Evolutionary conservation across 2,113 vertebrate species (phyloP).

Genomic region (Cynocephalus volans): DNA sequence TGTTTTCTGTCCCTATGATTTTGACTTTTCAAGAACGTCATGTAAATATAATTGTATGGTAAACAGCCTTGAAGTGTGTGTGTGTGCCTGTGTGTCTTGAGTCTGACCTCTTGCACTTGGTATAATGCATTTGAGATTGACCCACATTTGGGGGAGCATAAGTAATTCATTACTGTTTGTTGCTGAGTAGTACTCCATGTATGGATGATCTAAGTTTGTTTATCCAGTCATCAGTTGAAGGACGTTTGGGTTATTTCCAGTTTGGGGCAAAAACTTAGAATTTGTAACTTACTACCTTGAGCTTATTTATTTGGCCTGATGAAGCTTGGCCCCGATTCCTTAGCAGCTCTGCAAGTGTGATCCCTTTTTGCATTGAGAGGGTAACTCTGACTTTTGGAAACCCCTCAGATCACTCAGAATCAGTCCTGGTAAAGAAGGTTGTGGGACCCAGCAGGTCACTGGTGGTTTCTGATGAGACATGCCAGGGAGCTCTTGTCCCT

Average conservation of each 20-base stretch:
- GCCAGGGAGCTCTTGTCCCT: background rate
- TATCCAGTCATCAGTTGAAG: background rate
- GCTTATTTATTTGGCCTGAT: background rate
- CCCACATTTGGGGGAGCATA: rapidly evolving
- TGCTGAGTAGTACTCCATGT: background rate
- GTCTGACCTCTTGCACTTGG: background rate
- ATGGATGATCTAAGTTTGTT: background rate
- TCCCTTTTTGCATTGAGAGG: background rate
- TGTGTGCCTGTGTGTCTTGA: background rate
- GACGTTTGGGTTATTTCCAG: background rate
- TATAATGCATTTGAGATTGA: too few species aligned
- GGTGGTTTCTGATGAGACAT: background rate
- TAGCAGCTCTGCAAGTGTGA: background rate
- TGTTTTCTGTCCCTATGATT: background rate
- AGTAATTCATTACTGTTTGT: background rate
- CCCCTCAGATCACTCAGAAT: background rate
- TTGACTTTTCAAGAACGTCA: background rate
- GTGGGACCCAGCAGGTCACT: background rate
- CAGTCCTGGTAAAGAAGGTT: too few species aligned
- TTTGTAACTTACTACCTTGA: background rate
- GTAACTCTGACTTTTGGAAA: background rate
- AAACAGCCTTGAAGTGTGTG: background rate
- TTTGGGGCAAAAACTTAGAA: background rate
- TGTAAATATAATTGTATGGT: background rate
- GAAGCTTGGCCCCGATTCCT: background rate